These are phyloP conservation scores for Podargus strigoides DNA, from an alignment of 2,797 vertebrate genomes.

Conservation along the genomic window DNA sequence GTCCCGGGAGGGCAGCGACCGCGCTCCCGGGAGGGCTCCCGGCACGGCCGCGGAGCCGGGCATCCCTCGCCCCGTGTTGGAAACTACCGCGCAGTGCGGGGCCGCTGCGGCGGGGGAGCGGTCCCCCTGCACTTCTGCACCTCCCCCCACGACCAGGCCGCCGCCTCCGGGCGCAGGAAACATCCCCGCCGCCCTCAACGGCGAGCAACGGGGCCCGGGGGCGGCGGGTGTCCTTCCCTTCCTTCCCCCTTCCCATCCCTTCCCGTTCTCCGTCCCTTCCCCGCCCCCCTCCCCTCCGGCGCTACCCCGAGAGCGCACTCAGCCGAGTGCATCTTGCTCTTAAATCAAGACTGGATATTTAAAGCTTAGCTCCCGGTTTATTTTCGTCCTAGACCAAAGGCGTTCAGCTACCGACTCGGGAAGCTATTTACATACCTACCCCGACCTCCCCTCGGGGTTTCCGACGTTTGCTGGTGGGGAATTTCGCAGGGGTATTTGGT, in stretches of 20 bases:
- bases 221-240: neutral
- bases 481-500: neutral
- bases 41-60: neutral
- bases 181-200: neutral
- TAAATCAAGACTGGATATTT: slow-evolving; percentile 47
- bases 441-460: neutral
- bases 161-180: neutral
- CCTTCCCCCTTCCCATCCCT: neutral
- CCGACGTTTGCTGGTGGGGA: neutral
- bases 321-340: neutral
- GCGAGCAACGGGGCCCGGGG: neutral
- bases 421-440: slow-evolving; percentile 12
- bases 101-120: neutral
- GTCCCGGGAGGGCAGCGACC: too few relatives aligned
- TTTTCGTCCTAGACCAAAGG: slow-evolving; percentile 41
- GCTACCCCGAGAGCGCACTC: neutral
- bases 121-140: too few relatives aligned
- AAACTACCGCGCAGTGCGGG: neutral
- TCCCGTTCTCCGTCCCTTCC: neutral
- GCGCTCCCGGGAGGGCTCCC: neutral
- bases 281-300: neutral
- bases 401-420: slow-evolving; percentile 13
- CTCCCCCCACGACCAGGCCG: neutral
- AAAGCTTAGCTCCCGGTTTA: slow-evolving; percentile 50
- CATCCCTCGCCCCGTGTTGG: slow-evolving; percentile 21